A percentile compares a stretch with the other conserved stretches of the same genome.
Conservation (phyloP, 1,140 invertebrate species). For the Coelopa frigida region DNA sequence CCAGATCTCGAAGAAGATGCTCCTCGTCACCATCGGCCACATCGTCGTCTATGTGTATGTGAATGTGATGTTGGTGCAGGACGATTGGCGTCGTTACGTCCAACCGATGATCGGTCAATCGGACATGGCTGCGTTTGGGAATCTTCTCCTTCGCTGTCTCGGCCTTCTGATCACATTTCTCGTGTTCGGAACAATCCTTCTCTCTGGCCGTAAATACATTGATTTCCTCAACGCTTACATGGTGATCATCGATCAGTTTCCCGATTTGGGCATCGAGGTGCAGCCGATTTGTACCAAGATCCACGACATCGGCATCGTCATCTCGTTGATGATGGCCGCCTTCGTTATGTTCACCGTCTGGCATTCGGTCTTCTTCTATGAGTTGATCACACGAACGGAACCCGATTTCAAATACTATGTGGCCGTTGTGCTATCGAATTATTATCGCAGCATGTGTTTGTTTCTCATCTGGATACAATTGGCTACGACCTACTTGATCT, state of each 20-base stretch:
- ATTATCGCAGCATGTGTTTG: not conserved
- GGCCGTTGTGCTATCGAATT: not conserved
- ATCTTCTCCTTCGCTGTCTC: not conserved
- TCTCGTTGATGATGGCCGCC: not conserved
- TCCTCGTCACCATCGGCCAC: not conserved
- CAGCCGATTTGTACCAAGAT: not conserved
- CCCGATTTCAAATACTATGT: not conserved
- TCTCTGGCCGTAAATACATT: not conserved
- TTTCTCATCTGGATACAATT: not conserved
- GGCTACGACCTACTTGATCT: not conserved
- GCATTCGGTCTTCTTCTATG: not conserved
- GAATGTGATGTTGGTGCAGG: not conserved
- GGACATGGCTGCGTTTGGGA: not conserved
- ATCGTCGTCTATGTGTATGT: not conserved
- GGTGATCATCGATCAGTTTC: not conserved
- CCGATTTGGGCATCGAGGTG: not conserved
- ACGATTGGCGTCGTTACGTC: not conserved
- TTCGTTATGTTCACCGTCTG: not conserved
- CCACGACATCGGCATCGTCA: not conserved
- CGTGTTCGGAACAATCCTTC: not conserved
- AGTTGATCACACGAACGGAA: not conserved
- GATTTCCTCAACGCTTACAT: not conserved
- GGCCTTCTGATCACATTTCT: not conserved
- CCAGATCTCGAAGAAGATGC: not conserved
- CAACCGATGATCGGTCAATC: not conserved